Evolutionary conservation across 2,113 vertebrate genomes (phyloP).

Genomic region (Dermatemys mawii): DNA sequence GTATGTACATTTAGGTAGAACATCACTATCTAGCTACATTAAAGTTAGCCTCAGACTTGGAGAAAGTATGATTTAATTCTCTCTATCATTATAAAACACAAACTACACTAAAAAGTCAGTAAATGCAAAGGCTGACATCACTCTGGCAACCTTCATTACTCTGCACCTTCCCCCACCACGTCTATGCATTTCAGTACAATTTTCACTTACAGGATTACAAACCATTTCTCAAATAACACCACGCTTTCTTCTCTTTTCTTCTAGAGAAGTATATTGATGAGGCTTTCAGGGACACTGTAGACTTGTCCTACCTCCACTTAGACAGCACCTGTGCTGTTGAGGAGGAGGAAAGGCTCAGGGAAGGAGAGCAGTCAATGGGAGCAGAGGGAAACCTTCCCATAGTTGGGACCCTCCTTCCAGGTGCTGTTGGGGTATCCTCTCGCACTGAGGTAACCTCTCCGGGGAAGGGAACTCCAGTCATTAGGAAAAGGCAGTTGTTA

Average conservation of each 20-base stretch:
- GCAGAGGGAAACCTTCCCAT: too few relatives aligned
- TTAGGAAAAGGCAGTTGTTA: too few relatives aligned
- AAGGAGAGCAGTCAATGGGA: too few relatives aligned
- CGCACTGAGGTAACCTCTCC: too few relatives aligned
- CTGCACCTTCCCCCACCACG: neutral
- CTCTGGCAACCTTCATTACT: neutral
- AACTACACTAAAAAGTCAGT: fast-evolving
- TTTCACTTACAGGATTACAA: neutral
- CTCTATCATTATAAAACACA: neutral
- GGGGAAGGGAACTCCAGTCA: too few relatives aligned
- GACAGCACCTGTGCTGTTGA: too few relatives aligned
- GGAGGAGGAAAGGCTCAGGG: too few relatives aligned
- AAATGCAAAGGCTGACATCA: neutral
- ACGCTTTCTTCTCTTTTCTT: neutral
- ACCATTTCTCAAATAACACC: neutral
- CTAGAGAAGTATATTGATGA: too few relatives aligned
- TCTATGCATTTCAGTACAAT: neutral
- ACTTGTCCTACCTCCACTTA: too few relatives aligned
- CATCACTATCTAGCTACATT: neutral
- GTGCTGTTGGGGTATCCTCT: too few relatives aligned
- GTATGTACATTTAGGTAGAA: neutral
- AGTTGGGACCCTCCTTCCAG: too few relatives aligned
- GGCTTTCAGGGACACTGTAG: too few relatives aligned
- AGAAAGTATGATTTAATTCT: neutral
- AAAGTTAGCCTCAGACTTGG: neutral